phyloP scores from a whole-genome alignment of 1,140 invertebrate genomes.

The Aphis craccivora region DNA sequence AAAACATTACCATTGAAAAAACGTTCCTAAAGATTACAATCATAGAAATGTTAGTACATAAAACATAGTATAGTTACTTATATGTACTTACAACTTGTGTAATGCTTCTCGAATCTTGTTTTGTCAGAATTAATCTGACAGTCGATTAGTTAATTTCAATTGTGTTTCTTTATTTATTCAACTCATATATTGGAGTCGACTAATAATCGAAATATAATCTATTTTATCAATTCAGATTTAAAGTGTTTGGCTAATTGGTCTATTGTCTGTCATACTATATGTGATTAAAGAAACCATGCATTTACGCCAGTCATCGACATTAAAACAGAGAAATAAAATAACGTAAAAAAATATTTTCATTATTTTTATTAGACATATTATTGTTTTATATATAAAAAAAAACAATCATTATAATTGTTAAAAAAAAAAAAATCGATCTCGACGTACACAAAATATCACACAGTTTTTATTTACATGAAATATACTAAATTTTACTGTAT shows the following conservation, averaged over 20 bases:
- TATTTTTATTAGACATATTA: background rate
- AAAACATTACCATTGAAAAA: background rate
- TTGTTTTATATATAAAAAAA: background rate
- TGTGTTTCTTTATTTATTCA: background rate
- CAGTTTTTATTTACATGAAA: background rate
- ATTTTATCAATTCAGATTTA: background rate
- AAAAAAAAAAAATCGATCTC: background rate
- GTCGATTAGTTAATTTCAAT: background rate
- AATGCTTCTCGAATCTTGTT: background rate
- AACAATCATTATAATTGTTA: background rate
- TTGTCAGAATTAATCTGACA: background rate
- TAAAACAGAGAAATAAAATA: background rate
- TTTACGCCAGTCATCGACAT: rapidly evolving
- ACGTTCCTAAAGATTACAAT: background rate
- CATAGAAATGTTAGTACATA: background rate
- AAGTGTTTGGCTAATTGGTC: background rate
- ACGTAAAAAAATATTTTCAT: background rate
- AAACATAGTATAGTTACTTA: background rate
- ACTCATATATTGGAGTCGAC: too few relatives aligned
- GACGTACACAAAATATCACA: background rate
- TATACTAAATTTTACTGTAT: background rate
- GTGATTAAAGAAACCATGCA: background rate
- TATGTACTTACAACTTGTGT: background rate
- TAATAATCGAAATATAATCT: background rate
- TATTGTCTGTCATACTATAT: background rate